Base-by-base conservation (phyloP, 2,113 vertebrate genomes). In the Psittacara wagleri region DNA sequence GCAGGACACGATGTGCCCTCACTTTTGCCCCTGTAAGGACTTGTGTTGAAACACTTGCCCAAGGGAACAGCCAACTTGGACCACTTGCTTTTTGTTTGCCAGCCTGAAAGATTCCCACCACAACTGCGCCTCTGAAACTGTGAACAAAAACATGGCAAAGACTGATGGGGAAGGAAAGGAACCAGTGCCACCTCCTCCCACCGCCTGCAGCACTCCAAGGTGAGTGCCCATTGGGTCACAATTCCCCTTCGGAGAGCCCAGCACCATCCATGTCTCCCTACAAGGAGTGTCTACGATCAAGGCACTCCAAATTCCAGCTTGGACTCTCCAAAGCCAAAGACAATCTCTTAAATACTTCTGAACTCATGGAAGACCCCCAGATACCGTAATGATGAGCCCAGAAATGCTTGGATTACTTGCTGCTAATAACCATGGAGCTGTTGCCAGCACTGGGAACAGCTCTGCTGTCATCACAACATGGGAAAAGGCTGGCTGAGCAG, bases 171-270 rank as follows among this genome's bases (percentile, higher is more conserved):
- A 31, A 55, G 59, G 44, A 90, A 72, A 54, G 18, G 29, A 72
- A 63, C 14, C 19, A 19, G 31, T 19, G 17, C 33, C 39, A 8
- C 25, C 25, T 76, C n/a, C 29, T 76, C 22, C 41, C 12, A 28
- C 12, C 24, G n/a, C 9, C 44, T 28, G 28, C 43, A 29, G 9
- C 41, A 18, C 13, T 66, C 20, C 29, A 66, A 23, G 29, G n/a
- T 18, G 11, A 18, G n/a, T 52, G 29, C 13, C 23, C 0, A 0
- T 11, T 29, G 11, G 17, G 48, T 79, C 9, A 4, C 3, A 27
- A 57, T 29, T 84, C n/a, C 33, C 19, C 37, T 69, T 37, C 39
- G 39, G 55, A 88, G 43, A 84, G 5, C 39, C 28, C 41, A 67
- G 28, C 31, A n/a, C 43, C 63, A 49, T 29, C 67, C 17, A 6